Base-by-base conservation (phyloP, 2,113 vertebrate species). In the Ophthalmolycus amberensis region DNA sequence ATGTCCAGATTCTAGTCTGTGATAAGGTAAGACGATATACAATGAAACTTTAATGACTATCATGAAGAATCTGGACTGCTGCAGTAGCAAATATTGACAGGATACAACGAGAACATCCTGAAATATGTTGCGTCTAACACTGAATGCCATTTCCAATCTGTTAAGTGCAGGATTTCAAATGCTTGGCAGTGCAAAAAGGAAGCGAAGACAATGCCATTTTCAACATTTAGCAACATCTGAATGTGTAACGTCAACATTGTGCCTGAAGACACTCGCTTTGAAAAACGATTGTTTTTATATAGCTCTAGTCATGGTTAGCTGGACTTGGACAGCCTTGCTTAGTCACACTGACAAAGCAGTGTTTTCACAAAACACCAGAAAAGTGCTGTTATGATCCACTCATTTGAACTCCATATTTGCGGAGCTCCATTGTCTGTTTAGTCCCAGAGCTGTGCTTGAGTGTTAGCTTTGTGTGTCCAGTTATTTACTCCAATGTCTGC, bases 401-500 rank as follows among this genome's bases (percentile, higher is more conserved):
- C 74, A 84, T 87, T 90, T 83, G 73, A 93, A 80, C 85, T 65
- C 60, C 56, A 46, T 83, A 64, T 82, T 71, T 79, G 72, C 70
- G 64, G 40, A 77, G 62, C 75, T 25, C 60, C 76, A 46, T 50
- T 84, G 86, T 90, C 86, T 91, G 86, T 85, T 87, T 54, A 79
- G 80, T 85, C 90, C 90, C 84, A 52, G 86, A 90, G 88, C 88
- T 74, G 71, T 78, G 72, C 85, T 80, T 14, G n/a, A 82, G 77
- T 56, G 44, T 76, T 60, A 59, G 65, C 46, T 72, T 81, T 89
- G 81, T 80, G 65, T 79, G 73, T 85, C 66, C 75, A 82, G 56
- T 87, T 87, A 89, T 90, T 92, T 88, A 71, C 77, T 80, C 75
- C 70, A 78, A 66, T 84, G 88, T 89, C 80, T 86, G 66, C 86